A percentile compares a stretch with the other conserved stretches of the same genome.
Conservation (phyloP, 2,888 invertebrate species). For the Leucania comma region DNA sequence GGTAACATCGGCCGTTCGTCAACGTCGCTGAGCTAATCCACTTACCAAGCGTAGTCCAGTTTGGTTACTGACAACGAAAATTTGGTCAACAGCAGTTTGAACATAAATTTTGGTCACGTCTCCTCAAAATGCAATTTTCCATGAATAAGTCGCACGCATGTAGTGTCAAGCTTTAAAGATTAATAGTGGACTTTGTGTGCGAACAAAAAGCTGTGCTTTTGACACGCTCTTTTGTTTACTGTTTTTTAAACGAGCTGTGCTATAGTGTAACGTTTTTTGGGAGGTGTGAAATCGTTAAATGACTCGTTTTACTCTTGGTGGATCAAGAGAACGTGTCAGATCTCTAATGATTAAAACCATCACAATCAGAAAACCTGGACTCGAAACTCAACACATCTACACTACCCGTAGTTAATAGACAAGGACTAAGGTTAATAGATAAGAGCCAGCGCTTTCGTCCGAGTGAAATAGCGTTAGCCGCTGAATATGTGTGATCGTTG, state of each 20-base stretch:
- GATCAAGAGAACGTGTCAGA: no score
- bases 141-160: conserved; percentile 44
- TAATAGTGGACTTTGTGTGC: conserved; percentile 42
- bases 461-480: no score
- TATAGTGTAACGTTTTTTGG: no score
- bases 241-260: conserved; percentile 1
- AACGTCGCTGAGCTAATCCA: conserved; percentile 76
- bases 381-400: no score
- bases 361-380: no score
- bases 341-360: no score
- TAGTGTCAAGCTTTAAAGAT: conserved; percentile 52
- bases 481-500: no score
- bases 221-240: conserved; percentile 31
- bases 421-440: no score
- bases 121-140: conserved; percentile 61
- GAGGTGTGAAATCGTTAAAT: no score
- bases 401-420: no score
- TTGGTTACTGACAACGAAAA: conserved; percentile 70
- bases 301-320: no score
- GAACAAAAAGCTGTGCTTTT: conserved; percentile 33
- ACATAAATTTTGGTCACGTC: conserved; percentile 70
- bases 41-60: conserved; percentile 69
- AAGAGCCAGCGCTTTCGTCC: no score
- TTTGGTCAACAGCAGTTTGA: conserved; percentile 64
- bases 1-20: conserved; percentile 69